Percentiles rank a stretch among this genome's conserved stretches.
phyloP scores from a whole-genome alignment of 2,797 vertebrate genomes.

The Hybognathus amarus region DNA sequence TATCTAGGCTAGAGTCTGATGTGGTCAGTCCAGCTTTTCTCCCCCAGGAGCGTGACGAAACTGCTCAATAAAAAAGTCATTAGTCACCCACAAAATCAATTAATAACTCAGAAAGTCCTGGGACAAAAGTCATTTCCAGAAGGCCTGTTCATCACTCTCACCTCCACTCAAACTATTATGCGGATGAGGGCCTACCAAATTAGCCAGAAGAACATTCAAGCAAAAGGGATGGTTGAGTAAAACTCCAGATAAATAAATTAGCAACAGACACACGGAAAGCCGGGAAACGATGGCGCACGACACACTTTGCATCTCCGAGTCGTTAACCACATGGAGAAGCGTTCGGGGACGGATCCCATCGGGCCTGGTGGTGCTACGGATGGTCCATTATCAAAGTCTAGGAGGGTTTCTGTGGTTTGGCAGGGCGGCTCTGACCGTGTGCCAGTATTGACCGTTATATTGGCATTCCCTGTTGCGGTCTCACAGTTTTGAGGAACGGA shows the following conservation, averaged over 20 bases:
- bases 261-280: constrained; percentile 60
- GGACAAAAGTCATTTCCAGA: constrained; percentile 14
- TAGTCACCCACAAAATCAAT: constrained; percentile 68
- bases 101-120: constrained; percentile 53
- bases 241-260: constrained; percentile 80
- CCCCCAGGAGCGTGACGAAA: constrained; percentile 31
- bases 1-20: constrained; percentile 13
- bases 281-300: constrained; percentile 33
- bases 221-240: constrained; percentile 48
- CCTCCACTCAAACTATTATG: constrained; percentile 29
- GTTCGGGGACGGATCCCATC: constrained; percentile 71
- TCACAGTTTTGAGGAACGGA: constrained; percentile 68
- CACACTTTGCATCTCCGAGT: constrained; percentile 69
- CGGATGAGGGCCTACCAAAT: constrained; percentile 61
- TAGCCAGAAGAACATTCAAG: constrained; percentile 59
- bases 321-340: constrained; percentile 73
- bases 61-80: constrained; percentile 65
- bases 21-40: constrained; percentile 31
- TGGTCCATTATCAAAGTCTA: constrained; percentile 71
- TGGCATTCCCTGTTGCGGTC: constrained; percentile 86
- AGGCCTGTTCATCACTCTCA: constrained; percentile 15
- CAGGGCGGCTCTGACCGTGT: constrained; percentile 66
- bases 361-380: constrained; percentile 55
- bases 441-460: constrained; percentile 86
- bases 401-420: constrained; percentile 79